Evolutionary conservation across 2,797 vertebrate species (phyloP), one percentile per base, ranked within the genome.

Genomic region (Dromococcyx pavoninus): DNA sequence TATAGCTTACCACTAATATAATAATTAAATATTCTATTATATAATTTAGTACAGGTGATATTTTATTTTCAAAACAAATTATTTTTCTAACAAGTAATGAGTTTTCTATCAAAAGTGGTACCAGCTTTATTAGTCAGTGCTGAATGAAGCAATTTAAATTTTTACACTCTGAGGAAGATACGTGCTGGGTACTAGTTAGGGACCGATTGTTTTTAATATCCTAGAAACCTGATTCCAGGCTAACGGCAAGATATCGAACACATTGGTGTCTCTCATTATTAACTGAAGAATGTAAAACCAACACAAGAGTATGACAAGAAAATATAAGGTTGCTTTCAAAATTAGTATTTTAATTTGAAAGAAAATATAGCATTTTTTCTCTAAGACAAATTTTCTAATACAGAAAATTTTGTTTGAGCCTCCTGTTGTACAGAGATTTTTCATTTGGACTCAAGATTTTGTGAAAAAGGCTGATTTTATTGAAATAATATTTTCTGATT

Each of bases 401-500:
- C 18, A 37, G 46, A 89, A 79, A 19, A 51, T 74, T 75, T 85
- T 87, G 11, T 72, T 78, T 67, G 32, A 64, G 13, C 21, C 28
- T 91, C 25, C 28, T 88, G 93, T 91, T 87, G 48, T 15, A 14
- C 25, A 25, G 39, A 5, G 10, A 48, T 78, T 89, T 86, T 81
- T 86, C n/a, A 60, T 73, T 91, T 76, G 30, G 79, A 67, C 44
- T 67, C 89, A 46, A 0, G 21, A 48, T 77, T 73, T 90, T 91
- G 65, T 64, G 41, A 56, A 95, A 90, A 96, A 76, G 23, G 19
- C 86, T 86, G 71, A 19, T 94, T 91, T 93, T 93, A 88, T 92
- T 25, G 35, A 89, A 93, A 69, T 75, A 76, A 11, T 74, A 53
- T 94, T 94, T 94, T 93, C 60, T 76, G 30, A 27, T 69, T 94